These are phyloP conservation scores for Drosophila mimica DNA, from an alignment of 2,888 invertebrate genomes.

Conservation along the genomic window DNA sequence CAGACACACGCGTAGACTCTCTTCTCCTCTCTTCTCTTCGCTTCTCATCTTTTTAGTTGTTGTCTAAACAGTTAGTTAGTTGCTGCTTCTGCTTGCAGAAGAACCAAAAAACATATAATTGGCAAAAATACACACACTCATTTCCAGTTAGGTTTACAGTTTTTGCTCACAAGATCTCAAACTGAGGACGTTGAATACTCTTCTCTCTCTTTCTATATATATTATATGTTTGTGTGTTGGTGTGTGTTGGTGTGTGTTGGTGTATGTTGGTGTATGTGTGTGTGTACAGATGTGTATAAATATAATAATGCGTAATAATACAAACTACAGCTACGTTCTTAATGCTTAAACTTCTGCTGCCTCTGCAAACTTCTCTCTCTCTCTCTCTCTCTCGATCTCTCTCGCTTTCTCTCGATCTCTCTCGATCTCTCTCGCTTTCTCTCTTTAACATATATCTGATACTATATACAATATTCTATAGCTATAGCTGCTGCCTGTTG, in stretches of 20 bases:
- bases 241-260: slow-evolving; percentile 25
- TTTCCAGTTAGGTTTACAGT: slow-evolving; percentile 18
- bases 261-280: slow-evolving; percentile 18
- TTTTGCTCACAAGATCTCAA: slow-evolving; percentile 7
- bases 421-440: neutral
- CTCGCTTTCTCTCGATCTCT: neutral
- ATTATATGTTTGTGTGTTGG: slow-evolving; percentile 24
- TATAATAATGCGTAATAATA: slow-evolving; percentile 60
- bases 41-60: slow-evolving; percentile 6
- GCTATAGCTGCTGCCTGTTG: slow-evolving; percentile 13
- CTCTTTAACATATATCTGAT: slow-evolving; percentile 15
- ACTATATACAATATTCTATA: slow-evolving; percentile 60
- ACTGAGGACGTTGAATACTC: slow-evolving; percentile 57
- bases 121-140: slow-evolving; percentile 18
- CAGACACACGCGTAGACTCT: slow-evolving; percentile 26
- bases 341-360: slow-evolving; percentile 13
- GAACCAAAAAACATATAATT: neutral
- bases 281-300: slow-evolving; percentile 37
- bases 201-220: slow-evolving; percentile 3
- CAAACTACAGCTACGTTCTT: slow-evolving; percentile 51
- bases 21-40: neutral
- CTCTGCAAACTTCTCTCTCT: neutral
- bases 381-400: neutral
- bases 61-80: slow-evolving; percentile 33
- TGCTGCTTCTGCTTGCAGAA: slow-evolving; percentile 24